Evolutionary conservation across 2,888 invertebrate genomes (phyloP).

Genomic region (Gisinianus flammeolus): DNA sequence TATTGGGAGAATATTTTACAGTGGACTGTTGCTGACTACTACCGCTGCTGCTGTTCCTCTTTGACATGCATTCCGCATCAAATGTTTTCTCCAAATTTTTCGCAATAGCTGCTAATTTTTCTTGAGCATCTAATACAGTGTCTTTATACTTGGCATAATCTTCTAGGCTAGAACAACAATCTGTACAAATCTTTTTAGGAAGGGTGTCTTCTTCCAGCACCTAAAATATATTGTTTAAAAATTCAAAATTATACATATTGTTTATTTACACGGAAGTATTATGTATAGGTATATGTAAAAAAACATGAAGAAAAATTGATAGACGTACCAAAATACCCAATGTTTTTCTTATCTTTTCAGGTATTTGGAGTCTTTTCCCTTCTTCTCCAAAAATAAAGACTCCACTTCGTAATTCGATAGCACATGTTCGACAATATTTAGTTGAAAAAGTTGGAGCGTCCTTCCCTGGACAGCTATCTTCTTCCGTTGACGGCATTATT

Average conservation of each 20-base stretch:
- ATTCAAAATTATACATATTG: background rate
- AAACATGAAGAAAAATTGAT: background rate
- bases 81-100: conserved; percentile 48
- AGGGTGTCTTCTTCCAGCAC: conserved; percentile 56
- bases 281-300: conserved; percentile 1
- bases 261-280: background rate
- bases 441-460: background rate
- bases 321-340: conserved; percentile 53
- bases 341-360: conserved; percentile 57
- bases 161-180: conserved; percentile 56
- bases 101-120: conserved; percentile 53
- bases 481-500: conserved; percentile 20
- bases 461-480: background rate
- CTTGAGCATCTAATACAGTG: conserved; percentile 56
- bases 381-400: conserved; percentile 58
- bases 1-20: background rate
- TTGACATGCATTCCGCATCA: background rate
- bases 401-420: conserved; percentile 50
- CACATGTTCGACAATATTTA: conserved; percentile 58
- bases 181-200: conserved; percentile 57
- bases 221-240: conserved; percentile 31
- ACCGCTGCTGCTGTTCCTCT: background rate
- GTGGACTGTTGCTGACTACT: background rate
- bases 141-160: conserved; percentile 55
- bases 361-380: conserved; percentile 53